These are phyloP conservation scores for Parazoanthus swiftii DNA, from an alignment of 92 coral and sea anemone species.

Conservation along the genomic window DNA sequence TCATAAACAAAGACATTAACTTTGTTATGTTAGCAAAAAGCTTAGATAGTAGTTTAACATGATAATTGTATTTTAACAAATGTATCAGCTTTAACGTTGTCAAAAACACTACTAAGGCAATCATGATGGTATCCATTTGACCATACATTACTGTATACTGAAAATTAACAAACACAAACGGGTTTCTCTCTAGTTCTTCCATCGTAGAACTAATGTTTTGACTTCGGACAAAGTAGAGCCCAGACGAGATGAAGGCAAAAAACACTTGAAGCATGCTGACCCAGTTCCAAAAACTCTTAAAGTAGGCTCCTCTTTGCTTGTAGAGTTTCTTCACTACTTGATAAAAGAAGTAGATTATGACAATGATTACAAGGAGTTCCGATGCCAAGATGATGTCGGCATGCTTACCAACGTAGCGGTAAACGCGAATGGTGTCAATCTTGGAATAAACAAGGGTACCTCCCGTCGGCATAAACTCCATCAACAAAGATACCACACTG, in stretches of 20 bases:
- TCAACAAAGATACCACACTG: slow-evolving; percentile 59
- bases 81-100: slow-evolving; percentile 74
- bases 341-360: slow-evolving; percentile 55
- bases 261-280: slow-evolving; percentile 65
- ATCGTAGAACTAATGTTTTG: slow-evolving; percentile 55
- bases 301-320: slow-evolving; percentile 53
- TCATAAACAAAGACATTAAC: slow-evolving; percentile 62
- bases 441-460: slow-evolving; percentile 51
- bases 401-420: slow-evolving; percentile 55
- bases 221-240: slow-evolving; percentile 70
- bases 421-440: slow-evolving; percentile 68
- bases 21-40: slow-evolving; percentile 64
- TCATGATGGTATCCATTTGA: slow-evolving; percentile 60
- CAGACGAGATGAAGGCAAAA: slow-evolving; percentile 57
- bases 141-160: slow-evolving; percentile 60
- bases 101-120: slow-evolving; percentile 68
- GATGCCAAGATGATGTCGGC: slow-evolving; percentile 52
- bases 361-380: slow-evolving; percentile 67
- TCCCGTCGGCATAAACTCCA: slow-evolving; percentile 70
- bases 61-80: slow-evolving; percentile 66
- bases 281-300: slow-evolving; percentile 77
- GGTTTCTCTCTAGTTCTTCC: slow-evolving; percentile 63
- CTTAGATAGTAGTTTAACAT: slow-evolving; percentile 62
- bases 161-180: slow-evolving; percentile 78
- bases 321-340: slow-evolving; percentile 56